Percentiles rank a stretch among this genome's conserved stretches.
Conservation (phyloP, 2,113 vertebrate genomes). For the Eidolon helvum region DNA sequence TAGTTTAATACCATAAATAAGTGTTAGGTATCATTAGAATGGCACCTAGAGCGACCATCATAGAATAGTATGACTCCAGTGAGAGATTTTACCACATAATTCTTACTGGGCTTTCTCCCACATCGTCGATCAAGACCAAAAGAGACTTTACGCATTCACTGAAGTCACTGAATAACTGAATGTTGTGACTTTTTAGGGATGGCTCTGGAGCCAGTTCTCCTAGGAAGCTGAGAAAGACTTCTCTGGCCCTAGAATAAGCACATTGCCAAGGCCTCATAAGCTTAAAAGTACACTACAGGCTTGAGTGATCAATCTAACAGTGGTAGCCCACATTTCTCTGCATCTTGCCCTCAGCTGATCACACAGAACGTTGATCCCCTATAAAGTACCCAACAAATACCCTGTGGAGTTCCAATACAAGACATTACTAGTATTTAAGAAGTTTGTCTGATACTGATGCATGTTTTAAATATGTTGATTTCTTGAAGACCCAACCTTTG, state of each 20-base stretch:
- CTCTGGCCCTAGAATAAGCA: not conserved
- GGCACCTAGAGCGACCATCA: not conserved
- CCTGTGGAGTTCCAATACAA: not conserved
- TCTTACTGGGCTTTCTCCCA: not conserved
- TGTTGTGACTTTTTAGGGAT: not conserved
- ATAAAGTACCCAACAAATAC: not conserved
- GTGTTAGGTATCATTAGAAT: not conserved
- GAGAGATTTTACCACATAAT: not conserved
- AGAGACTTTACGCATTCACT: not conserved
- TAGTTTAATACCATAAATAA: not conserved
- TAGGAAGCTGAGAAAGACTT: not conserved
- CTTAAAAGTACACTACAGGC: not conserved
- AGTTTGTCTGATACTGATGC: not conserved
- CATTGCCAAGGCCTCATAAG: not conserved
- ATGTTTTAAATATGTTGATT: not conserved
- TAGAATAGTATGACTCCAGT: not conserved
- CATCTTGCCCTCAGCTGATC: not conserved
- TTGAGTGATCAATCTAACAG: not conserved
- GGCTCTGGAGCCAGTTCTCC: not conserved
- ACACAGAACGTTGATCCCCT: not conserved
- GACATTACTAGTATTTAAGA: not conserved
- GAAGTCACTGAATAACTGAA: not conserved
- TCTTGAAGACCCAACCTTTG: not conserved
- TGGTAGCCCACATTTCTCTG: not conserved
- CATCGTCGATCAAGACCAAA: not conserved